Percentiles rank a stretch among this genome's conserved stretches.
These are phyloP conservation scores for Stigmatopora argus DNA, from an alignment of 2,113 vertebrate genomes.

Conservation along the genomic window DNA sequence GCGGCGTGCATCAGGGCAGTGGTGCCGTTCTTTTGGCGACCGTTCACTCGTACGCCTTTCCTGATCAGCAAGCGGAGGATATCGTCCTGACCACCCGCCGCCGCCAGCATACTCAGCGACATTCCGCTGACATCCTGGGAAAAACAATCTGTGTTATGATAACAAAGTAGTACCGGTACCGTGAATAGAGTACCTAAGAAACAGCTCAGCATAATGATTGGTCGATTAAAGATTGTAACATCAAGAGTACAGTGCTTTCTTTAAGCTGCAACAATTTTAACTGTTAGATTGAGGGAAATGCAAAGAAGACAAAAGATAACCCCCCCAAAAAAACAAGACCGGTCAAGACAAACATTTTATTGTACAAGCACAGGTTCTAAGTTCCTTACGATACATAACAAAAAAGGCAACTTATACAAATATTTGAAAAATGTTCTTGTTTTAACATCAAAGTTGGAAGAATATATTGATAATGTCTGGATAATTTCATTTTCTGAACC, in stretches of 20 bases:
- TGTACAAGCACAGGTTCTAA: constrained; percentile 47
- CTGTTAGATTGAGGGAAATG: no score
- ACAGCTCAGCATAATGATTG: not conserved
- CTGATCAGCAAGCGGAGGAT: constrained; percentile 86
- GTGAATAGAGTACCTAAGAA: not conserved
- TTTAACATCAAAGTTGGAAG: constrained; percentile 20
- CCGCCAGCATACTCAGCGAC: constrained; percentile 92
- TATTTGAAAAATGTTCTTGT: not conserved
- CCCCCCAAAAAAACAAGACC: not conserved
- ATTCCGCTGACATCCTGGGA: constrained; percentile 88
- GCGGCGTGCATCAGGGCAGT: constrained; percentile 93
- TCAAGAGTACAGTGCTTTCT: no score
- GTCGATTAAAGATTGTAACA: not conserved
- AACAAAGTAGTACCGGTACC: not conserved
- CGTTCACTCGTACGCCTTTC: constrained; percentile 88
- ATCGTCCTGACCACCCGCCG: constrained; percentile 91
- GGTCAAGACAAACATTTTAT: constrained; percentile 51
- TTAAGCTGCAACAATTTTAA: no score
- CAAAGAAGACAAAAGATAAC: not conserved
- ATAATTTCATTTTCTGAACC: not conserved
- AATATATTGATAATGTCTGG: constrained; percentile 29
- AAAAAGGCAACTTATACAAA: constrained; percentile 27
- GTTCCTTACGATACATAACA: constrained; percentile 36
- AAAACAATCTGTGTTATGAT: not conserved
- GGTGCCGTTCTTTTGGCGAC: constrained; percentile 88